Percentiles rank a stretch among this genome's conserved stretches.
These are phyloP conservation scores for Silurus asotus DNA, from an alignment of 2,113 vertebrate species.

Conservation along the genomic window DNA sequence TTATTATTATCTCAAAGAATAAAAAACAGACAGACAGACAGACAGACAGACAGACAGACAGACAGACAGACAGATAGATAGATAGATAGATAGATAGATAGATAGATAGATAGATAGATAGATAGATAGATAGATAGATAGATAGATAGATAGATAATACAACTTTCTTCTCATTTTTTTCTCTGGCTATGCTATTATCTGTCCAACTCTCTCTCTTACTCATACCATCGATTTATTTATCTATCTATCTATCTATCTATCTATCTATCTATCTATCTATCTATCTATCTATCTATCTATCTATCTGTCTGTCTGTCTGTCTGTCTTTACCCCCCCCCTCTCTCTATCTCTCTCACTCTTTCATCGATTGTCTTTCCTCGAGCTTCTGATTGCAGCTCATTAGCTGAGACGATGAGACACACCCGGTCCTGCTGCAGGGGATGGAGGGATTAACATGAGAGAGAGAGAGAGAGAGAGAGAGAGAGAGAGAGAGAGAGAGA, in stretches of 20 bases:
- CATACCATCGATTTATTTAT: neutral
- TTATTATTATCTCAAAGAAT: neutral
- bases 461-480: neutral
- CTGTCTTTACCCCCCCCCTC: neutral
- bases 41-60: neutral
- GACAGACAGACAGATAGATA: neutral
- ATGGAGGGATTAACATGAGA: conserved; percentile 64
- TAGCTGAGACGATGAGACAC: conserved; percentile 66
- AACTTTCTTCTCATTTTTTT: too few species aligned
- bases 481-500: neutral
- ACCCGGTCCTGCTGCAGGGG: conserved; percentile 65
- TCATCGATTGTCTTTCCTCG: conserved; percentile 78
- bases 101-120: conserved; percentile 1
- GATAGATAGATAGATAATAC: neutral
- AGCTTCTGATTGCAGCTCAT: conserved; percentile 75
- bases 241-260: neutral
- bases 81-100: neutral
- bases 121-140: conserved; percentile 4
- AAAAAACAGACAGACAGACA: neutral
- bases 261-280: neutral
- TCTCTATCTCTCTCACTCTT: conserved; percentile 44
- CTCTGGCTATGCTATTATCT: neutral
- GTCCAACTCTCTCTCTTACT: too few species aligned
- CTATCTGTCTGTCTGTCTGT: neutral
- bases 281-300: neutral